Evolutionary conservation across 2,888 invertebrate genomes (phyloP).

Genomic region (Agriotes lineatus): DNA sequence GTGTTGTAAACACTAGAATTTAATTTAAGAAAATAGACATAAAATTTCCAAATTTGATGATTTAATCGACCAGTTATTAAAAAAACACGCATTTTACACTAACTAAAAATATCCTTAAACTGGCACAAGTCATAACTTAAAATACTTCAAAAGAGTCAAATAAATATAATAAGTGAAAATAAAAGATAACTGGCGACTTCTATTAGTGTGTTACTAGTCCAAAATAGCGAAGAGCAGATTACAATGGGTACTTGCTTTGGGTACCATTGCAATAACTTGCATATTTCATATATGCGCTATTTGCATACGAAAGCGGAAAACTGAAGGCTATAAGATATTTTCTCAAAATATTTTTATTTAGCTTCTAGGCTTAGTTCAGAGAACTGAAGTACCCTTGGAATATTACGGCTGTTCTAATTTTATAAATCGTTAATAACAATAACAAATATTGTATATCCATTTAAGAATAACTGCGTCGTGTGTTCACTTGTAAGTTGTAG

Average conservation of each 20-base stretch:
- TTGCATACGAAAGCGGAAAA: background rate
- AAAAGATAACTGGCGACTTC: too few relatives aligned
- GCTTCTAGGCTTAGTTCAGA: background rate
- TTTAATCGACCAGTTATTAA: too few relatives aligned
- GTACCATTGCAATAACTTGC: background rate
- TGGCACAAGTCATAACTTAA: background rate
- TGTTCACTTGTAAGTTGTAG: constrained; percentile 8
- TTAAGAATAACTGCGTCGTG: background rate
- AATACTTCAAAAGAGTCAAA: background rate
- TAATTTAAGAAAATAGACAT: too few relatives aligned
- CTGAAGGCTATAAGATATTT: background rate
- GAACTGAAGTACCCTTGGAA: background rate
- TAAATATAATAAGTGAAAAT: too few relatives aligned
- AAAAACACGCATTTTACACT: background rate
- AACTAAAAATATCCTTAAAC: background rate
- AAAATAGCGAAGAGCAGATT: background rate
- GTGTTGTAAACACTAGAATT: too few relatives aligned
- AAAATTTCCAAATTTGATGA: too few relatives aligned
- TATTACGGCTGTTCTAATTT: background rate
- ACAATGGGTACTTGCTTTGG: background rate
- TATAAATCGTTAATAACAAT: background rate
- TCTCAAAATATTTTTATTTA: background rate
- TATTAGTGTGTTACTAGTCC: background rate
- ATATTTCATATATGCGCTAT: background rate
- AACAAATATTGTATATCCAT: background rate